Percentiles rank a stretch among this genome's conserved stretches.
phyloP scores from a whole-genome alignment of 2,113 vertebrate genomes.

The Sander vitreus region DNA sequence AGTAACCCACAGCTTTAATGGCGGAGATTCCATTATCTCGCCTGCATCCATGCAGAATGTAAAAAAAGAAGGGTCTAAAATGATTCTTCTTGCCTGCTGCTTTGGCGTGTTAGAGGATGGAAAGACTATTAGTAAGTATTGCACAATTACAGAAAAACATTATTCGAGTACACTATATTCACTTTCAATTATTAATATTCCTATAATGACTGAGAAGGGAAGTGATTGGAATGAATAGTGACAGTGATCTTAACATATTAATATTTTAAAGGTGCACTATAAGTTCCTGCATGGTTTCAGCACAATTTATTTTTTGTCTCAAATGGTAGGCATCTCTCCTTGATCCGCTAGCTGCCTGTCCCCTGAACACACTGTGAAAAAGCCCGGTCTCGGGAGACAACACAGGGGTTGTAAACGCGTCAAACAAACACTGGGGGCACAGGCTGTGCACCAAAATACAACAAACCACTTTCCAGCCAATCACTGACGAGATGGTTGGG shows the following conservation, averaged over 20 bases:
- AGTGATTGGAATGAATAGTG: not conserved
- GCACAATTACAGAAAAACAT: not conserved
- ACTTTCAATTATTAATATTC: not conserved
- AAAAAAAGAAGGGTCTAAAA: not conserved
- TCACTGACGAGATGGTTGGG: too few relatives aligned
- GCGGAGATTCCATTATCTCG: not conserved
- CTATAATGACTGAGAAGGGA: not conserved
- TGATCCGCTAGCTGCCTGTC: too few relatives aligned
- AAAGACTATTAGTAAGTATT: not conserved
- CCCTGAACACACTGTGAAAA: too few relatives aligned
- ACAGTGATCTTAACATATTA: not conserved
- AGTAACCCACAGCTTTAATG: constrained; percentile 2
- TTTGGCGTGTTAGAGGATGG: not conserved
- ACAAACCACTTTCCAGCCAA: too few relatives aligned
- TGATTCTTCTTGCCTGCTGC: not conserved
- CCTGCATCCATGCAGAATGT: constrained; percentile 3
- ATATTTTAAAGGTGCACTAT: too few relatives aligned
- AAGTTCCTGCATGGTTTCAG: too few relatives aligned
- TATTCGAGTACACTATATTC: not conserved
- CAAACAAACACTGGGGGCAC: too few relatives aligned
- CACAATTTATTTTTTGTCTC: too few relatives aligned
- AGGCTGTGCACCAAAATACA: too few relatives aligned
- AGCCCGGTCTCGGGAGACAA: too few relatives aligned
- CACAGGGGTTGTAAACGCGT: too few relatives aligned
- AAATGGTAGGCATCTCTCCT: too few relatives aligned